Conservation (phyloP, 2,113 vertebrate species). For the Ctenodactylus gundi region DNA sequence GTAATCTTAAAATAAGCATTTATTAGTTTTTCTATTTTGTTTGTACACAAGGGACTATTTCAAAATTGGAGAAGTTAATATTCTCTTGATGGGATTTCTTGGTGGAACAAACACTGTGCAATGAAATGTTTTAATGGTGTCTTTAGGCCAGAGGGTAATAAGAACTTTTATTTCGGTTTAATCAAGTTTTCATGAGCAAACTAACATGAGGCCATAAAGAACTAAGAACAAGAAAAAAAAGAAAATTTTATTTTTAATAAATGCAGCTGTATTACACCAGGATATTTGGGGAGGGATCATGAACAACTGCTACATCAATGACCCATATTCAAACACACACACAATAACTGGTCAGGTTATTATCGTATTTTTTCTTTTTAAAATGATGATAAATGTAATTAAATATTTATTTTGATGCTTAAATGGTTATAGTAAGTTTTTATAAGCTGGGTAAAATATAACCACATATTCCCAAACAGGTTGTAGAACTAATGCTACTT, state of each 20-base stretch:
- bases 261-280: not conserved
- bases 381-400: not conserved
- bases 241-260: no score
- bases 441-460: not conserved
- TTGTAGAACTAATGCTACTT: not conserved
- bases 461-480: not conserved
- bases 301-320: not conserved
- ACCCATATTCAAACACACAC: not conserved
- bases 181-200: not conserved
- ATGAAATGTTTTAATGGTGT: not conserved
- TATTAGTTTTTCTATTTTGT: not conserved
- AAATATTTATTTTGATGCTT: not conserved
- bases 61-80: conserved; percentile 37
- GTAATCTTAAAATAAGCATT: not conserved
- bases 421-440: not conserved
- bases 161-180: not conserved
- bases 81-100: not conserved
- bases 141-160: not conserved
- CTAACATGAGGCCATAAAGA: not conserved
- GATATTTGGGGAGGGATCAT: not conserved
- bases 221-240: not conserved
- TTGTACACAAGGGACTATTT: not conserved
- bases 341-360: not conserved
- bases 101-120: not conserved
- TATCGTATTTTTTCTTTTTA: not conserved